Conservation (phyloP, 2,797 vertebrate species). For the Lophotriccus pileatus region DNA sequence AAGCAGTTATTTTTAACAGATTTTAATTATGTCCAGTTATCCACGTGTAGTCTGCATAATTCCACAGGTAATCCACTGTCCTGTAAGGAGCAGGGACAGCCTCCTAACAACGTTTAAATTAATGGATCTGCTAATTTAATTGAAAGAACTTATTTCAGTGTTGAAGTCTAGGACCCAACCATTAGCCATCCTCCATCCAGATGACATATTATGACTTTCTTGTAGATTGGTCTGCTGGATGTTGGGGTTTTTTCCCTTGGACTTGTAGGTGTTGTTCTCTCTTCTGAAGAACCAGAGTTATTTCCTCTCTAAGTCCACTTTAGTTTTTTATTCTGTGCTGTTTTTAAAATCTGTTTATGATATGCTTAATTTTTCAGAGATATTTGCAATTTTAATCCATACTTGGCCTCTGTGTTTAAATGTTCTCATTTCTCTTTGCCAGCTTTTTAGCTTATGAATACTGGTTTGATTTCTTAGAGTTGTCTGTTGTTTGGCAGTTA, state of each 20-base stretch:
- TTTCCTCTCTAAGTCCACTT: background rate
- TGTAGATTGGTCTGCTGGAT: background rate
- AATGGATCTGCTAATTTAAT: background rate
- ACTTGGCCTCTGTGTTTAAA: background rate
- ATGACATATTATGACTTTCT: background rate
- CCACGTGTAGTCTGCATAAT: accelerated
- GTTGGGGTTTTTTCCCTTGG: background rate
- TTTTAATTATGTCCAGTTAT: background rate
- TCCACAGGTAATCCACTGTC: background rate
- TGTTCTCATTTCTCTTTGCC: background rate
- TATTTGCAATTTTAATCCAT: background rate
- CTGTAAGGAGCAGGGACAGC: background rate
- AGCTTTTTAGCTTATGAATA: background rate
- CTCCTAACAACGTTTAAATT: background rate
- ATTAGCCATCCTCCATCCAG: background rate
- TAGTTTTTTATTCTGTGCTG: background rate
- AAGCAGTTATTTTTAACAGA: background rate
- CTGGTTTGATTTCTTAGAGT: background rate
- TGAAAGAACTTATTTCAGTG: background rate
- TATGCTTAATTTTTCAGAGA: background rate
- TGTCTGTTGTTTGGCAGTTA: constrained; percentile 9
- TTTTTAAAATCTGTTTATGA: background rate
- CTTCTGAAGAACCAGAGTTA: background rate
- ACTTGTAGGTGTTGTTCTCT: background rate
- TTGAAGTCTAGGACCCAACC: background rate